phyloP scores from a whole-genome alignment of 2,113 vertebrate species.

The Campylomormyrus numenius region DNA sequence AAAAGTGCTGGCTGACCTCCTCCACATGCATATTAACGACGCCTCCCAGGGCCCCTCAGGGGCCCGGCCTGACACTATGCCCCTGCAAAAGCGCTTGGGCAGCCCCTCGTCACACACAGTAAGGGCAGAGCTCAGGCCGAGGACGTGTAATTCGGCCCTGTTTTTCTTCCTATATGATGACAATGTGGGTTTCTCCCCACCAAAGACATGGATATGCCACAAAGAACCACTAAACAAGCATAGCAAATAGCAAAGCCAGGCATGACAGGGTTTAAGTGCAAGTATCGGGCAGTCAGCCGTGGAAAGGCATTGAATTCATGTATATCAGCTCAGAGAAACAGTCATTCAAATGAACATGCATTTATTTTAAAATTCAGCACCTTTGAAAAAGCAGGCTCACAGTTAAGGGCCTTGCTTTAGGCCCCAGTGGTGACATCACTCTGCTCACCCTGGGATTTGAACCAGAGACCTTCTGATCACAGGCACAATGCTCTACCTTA shows the following conservation, averaged over 20 bases:
- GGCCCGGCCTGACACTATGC: not conserved
- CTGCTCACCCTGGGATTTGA: not conserved
- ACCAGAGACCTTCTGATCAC: not conserved
- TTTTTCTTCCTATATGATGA: not conserved
- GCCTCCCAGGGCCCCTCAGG: not conserved
- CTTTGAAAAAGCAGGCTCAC: not conserved
- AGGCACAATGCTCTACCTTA: not conserved
- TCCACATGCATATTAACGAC: not conserved
- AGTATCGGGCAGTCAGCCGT: not conserved
- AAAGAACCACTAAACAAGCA: not conserved
- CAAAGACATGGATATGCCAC: not conserved
- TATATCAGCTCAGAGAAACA: not conserved
- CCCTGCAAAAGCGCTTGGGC: not conserved
- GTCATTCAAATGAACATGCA: slow-evolving; percentile 3
- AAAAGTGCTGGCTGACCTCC: not conserved
- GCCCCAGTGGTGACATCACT: not conserved
- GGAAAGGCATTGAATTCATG: not conserved
- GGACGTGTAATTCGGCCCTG: not conserved
- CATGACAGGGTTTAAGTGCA: not conserved
- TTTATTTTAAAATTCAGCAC: not conserved
- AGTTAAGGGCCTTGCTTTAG: not conserved
- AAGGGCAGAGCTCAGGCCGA: not conserved
- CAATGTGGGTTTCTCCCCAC: not conserved
- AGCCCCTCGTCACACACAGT: not conserved
- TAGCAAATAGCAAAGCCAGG: not conserved